Percentiles rank a stretch among this genome's conserved stretches.
Conservation (phyloP, 2,113 vertebrate species). For the Silurus meridionalis region DNA sequence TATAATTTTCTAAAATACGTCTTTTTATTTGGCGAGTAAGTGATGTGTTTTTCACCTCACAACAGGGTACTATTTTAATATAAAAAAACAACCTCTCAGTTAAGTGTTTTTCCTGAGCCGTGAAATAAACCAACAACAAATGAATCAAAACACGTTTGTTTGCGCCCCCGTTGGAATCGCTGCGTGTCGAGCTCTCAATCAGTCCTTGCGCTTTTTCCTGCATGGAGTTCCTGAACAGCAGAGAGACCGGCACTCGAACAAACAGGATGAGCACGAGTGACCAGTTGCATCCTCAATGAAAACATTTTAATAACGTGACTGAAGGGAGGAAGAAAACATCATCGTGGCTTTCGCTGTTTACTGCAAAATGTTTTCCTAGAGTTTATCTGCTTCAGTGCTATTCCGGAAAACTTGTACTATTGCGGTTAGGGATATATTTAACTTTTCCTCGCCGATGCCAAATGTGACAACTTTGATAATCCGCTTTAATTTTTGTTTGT, state of each 20-base stretch:
- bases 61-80: not conserved
- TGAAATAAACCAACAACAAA: not conserved
- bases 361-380: constrained; percentile 31
- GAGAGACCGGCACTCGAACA: constrained; percentile 69
- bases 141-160: not conserved
- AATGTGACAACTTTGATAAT: constrained; percentile 47
- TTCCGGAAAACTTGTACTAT: constrained; percentile 16
- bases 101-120: constrained; percentile 9
- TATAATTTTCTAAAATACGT: not conserved
- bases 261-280: constrained; percentile 80
- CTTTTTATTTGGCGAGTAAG: not conserved
- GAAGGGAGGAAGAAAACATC: constrained; percentile 35
- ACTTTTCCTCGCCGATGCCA: constrained; percentile 27
- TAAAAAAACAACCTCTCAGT: not conserved
- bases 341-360: constrained; percentile 18
- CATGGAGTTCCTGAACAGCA: constrained; percentile 70
- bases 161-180: constrained; percentile 3
- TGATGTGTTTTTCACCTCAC: not conserved
- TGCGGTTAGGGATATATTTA: constrained; percentile 13
- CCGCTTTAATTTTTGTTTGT: constrained; percentile 66
- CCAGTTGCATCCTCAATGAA: constrained; percentile 75
- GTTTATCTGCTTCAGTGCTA: constrained; percentile 37
- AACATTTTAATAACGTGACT: constrained; percentile 55
- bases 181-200: constrained; percentile 59
- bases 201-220: constrained; percentile 73